Percentiles rank a stretch among this genome's conserved stretches.
Conservation (phyloP, 2,888 invertebrate genomes). For the Eudemis profundana region DNA sequence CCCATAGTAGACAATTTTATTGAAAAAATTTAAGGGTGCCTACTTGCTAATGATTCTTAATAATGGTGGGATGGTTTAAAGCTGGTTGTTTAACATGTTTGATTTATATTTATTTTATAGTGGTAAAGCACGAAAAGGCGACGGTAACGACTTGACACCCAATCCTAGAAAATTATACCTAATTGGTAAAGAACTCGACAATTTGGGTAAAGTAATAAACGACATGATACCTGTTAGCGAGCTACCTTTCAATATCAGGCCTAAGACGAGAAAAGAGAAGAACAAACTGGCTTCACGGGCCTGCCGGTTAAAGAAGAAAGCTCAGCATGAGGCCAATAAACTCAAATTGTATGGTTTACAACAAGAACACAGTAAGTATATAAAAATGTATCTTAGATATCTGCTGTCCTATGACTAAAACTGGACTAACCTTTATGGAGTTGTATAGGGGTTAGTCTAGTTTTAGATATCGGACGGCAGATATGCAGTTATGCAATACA, state of each 20-base stretch:
- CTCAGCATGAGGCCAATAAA: constrained; percentile 99
- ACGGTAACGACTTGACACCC: constrained; percentile 98
- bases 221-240: constrained; percentile 98
- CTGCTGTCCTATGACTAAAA: no score
- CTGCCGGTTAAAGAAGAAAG: constrained; percentile 98
- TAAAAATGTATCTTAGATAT: no score
- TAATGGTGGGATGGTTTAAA: no score
- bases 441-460: no score
- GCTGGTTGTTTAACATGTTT: background rate
- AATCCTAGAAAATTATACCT: constrained; percentile 95
- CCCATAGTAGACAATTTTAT: no score
- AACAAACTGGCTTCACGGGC: constrained; percentile 98
- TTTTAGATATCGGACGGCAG: no score
- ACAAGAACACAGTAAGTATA: constrained; percentile 97
- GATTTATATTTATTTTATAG: constrained; percentile 66
- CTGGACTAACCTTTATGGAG: no score
- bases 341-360: constrained; percentile 97
- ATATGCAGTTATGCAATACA: no score
- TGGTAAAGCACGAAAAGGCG: constrained; percentile 97
- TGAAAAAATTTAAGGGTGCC: no score
- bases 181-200: constrained; percentile 97
- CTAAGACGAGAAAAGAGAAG: constrained; percentile 98
- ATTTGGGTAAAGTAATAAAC: constrained; percentile 95
- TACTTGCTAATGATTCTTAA: no score
- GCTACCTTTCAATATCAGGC: constrained; percentile 94